Percentiles rank a stretch among this genome's conserved stretches.
These are phyloP conservation scores for Alouatta palliata DNA, from an alignment of 2,113 vertebrate genomes.

Conservation along the genomic window DNA sequence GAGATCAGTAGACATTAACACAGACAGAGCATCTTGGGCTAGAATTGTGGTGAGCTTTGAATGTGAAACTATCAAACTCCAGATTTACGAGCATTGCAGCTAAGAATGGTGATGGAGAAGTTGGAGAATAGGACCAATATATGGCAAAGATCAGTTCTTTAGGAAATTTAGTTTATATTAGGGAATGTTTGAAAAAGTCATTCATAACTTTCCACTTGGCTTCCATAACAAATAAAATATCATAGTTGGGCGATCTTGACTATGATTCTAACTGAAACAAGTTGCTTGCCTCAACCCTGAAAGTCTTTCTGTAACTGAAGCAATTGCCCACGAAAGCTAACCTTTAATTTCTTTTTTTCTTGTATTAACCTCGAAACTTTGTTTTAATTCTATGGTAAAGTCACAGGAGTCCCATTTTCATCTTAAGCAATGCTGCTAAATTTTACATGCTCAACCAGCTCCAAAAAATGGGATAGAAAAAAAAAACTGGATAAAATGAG, in stretches of 20 bases:
- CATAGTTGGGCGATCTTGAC: background rate
- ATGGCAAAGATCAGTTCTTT: background rate
- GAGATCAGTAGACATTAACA: background rate
- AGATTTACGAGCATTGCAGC: fast-evolving
- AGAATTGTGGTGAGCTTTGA: background rate
- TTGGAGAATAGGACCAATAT: background rate
- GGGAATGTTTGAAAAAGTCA: background rate
- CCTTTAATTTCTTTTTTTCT: background rate
- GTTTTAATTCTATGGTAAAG: slow-evolving; percentile 46
- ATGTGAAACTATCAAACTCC: background rate
- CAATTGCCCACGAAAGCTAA: background rate
- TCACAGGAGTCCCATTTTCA: slow-evolving; percentile 48
- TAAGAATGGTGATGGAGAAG: background rate
- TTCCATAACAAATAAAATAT: background rate
- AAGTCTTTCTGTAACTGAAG: background rate
- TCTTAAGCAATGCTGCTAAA: background rate
- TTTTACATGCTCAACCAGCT: slow-evolving; percentile 8
- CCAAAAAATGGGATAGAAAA: slow-evolving; percentile 11
- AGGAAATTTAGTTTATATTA: background rate
- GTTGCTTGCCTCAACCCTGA: background rate
- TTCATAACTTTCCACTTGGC: background rate
- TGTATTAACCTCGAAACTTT: background rate
- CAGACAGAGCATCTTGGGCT: background rate
- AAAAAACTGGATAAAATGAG: slow-evolving; percentile 16
- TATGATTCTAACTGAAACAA: background rate